phyloP scores from a whole-genome alignment of 2,797 vertebrate species.

The Balearica regulorum region DNA sequence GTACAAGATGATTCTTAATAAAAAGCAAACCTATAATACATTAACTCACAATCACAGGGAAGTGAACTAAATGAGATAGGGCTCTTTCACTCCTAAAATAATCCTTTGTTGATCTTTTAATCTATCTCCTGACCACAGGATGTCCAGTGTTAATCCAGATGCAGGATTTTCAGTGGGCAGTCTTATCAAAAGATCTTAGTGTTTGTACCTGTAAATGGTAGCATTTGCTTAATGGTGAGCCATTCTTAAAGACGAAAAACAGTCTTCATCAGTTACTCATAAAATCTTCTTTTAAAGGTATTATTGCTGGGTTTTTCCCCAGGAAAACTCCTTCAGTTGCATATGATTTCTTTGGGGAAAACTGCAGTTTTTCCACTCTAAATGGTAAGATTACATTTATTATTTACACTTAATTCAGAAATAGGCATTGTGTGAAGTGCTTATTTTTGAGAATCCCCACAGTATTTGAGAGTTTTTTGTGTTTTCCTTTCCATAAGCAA shows the following conservation, averaged over 20 bases:
- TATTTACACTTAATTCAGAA: conserved; percentile 36
- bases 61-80: neutral
- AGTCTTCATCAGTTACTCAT: neutral
- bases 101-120: neutral
- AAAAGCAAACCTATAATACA: neutral
- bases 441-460: neutral
- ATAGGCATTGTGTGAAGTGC: neutral
- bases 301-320: neutral
- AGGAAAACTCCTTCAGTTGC: neutral
- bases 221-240: neutral
- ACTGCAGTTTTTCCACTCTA: neutral
- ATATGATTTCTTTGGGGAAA: neutral
- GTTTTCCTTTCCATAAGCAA: conserved; percentile 15
- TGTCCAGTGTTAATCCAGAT: neutral
- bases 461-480: conserved; percentile 33
- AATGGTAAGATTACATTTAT: neutral
- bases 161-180: neutral
- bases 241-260: neutral
- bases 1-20: neutral
- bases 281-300: neutral
- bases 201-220: neutral
- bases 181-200: neutral
- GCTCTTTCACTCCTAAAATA: neutral
- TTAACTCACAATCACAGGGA: neutral
- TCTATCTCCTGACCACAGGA: neutral